These are phyloP conservation scores for Hypotaenidia philippensis DNA, from an alignment of 2,797 vertebrate genomes.

Conservation along the genomic window DNA sequence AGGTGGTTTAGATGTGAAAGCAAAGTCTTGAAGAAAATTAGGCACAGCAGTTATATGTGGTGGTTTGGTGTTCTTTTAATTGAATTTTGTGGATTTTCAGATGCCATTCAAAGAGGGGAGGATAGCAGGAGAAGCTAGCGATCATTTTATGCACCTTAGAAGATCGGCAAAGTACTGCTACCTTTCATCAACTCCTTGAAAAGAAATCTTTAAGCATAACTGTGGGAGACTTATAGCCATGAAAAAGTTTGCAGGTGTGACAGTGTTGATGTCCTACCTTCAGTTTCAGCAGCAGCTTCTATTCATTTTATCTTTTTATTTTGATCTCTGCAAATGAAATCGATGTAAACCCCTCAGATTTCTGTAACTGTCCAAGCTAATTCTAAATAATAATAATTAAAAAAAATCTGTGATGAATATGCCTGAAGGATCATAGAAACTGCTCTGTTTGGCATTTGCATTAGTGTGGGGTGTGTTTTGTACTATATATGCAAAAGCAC, in stretches of 20 bases:
- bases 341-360: not conserved
- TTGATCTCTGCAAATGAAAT: conserved; percentile 43
- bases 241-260: not conserved
- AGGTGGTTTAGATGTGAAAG: not conserved
- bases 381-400: not conserved
- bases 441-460: conserved; percentile 17
- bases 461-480: conserved; percentile 12
- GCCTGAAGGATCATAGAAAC: conserved; percentile 37
- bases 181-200: conserved; percentile 33
- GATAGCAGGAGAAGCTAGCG: conserved; percentile 11
- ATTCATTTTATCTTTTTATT: conserved; percentile 43
- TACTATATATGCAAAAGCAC: conserved; percentile 1
- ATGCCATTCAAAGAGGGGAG: not conserved
- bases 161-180: not conserved
- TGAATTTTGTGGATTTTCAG: conserved; percentile 44
- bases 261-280: conserved; percentile 14
- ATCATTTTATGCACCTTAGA: conserved; percentile 4
- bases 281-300: conserved; percentile 8
- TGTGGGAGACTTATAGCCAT: conserved; percentile 32
- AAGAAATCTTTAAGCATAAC: not conserved
- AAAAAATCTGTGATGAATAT: not conserved
- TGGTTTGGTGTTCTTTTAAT: conserved; percentile 21
- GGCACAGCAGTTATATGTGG: not conserved
- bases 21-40: not conserved
- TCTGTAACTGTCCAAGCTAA: not conserved